These are phyloP conservation scores for Goniozus legneri DNA, from an alignment of 1,140 invertebrate genomes.

Conservation along the genomic window DNA sequence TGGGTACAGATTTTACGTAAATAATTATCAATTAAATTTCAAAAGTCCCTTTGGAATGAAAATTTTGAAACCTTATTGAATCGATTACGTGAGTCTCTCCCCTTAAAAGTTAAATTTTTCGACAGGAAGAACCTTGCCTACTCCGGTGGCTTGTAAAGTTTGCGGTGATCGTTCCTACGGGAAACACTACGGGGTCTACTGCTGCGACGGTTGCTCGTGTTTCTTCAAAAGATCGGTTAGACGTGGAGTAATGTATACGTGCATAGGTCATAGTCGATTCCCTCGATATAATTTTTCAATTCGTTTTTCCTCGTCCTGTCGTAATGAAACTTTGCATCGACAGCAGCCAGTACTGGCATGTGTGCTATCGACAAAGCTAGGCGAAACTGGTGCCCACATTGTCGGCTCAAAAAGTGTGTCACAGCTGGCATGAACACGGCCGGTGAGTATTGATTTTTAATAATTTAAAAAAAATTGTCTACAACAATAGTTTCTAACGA, in stretches of 20 bases:
- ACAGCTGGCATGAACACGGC: constrained; percentile 73
- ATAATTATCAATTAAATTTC: no score
- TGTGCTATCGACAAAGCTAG: constrained; percentile 79
- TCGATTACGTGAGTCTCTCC: not conserved
- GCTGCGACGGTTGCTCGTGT: constrained; percentile 86
- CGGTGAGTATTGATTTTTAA: constrained; percentile 54
- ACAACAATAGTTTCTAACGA: no score
- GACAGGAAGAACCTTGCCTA: constrained; percentile 65
- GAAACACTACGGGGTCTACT: constrained; percentile 83
- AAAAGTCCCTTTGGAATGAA: not conserved
- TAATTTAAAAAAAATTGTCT: constrained; percentile 3
- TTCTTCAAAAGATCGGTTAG: constrained; percentile 83
- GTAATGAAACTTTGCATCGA: not conserved
- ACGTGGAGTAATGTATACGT: constrained; percentile 67
- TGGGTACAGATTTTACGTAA: no score
- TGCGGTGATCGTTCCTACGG: constrained; percentile 85
- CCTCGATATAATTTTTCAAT: constrained; percentile 1
- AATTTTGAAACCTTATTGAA: not conserved
- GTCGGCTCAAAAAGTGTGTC: constrained; percentile 77
- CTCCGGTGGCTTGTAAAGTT: constrained; percentile 68
- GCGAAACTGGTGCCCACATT: constrained; percentile 85
- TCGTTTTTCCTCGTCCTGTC: not conserved
- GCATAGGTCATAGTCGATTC: constrained; percentile 56
- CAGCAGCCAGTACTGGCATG: constrained; percentile 69
- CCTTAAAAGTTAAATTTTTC: constrained; percentile 4